Evolutionary conservation across 2,888 invertebrate genomes (phyloP).

Genomic region (Laothoe populi): DNA sequence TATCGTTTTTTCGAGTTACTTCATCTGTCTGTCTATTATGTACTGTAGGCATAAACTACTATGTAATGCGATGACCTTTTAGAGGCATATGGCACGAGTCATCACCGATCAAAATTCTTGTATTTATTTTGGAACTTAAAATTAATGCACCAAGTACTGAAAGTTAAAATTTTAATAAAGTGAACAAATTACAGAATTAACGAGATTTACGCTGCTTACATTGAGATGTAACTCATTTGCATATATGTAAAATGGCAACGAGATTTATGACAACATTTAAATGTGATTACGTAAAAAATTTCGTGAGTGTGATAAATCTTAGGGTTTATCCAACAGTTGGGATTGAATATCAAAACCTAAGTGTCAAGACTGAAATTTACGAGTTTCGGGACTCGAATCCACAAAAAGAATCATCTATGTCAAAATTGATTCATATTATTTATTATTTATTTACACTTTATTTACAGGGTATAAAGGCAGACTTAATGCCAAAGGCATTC

Average conservation of each 20-base stretch:
- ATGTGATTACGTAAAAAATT: slow-evolving; percentile 10
- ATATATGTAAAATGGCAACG: slow-evolving; percentile 4
- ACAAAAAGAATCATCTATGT: background rate
- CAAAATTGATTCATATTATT: too few relatives aligned
- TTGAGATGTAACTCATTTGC: slow-evolving; percentile 2
- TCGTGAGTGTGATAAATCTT: background rate
- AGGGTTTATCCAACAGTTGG: slow-evolving; percentile 2
- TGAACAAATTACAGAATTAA: slow-evolving; percentile 4
- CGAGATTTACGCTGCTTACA: slow-evolving; percentile 1
- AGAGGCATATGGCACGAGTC: background rate
- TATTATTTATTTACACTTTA: too few relatives aligned
- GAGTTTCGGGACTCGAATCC: slow-evolving; percentile 7
- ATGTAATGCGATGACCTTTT: background rate
- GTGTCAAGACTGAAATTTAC: slow-evolving; percentile 7
- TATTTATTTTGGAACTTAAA: background rate
- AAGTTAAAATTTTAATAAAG: background rate
- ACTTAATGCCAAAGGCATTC: too few relatives aligned
- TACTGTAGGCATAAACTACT: background rate
- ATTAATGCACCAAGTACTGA: background rate
- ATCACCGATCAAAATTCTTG: background rate
- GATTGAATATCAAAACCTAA: background rate
- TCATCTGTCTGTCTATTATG: background rate
- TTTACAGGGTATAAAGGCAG: too few relatives aligned
- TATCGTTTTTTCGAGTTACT: background rate
- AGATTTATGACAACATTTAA: slow-evolving; percentile 9